These are phyloP conservation scores for Proteles cristata DNA, from an alignment of 2,113 vertebrate genomes.

Conservation along the genomic window DNA sequence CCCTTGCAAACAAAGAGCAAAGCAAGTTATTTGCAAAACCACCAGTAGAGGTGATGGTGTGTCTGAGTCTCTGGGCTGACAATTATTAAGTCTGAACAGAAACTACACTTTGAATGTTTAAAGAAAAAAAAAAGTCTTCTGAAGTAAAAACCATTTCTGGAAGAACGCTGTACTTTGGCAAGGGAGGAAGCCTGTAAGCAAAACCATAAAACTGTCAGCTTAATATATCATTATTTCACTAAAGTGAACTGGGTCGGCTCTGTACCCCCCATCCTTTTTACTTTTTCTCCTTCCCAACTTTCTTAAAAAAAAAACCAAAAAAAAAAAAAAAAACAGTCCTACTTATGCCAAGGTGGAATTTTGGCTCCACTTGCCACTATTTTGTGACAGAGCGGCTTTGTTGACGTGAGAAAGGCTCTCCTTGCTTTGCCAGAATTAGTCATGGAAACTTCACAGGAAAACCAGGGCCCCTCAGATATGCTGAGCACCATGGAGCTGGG, in stretches of 20 bases:
- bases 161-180: slow-evolving; percentile 69
- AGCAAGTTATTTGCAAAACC: slow-evolving; percentile 37
- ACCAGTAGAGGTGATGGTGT: background rate
- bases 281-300: slow-evolving; percentile 43
- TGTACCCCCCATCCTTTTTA: slow-evolving; percentile 16
- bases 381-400: slow-evolving; percentile 43
- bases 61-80: background rate
- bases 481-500: background rate
- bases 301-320: background rate
- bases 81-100: slow-evolving; percentile 10
- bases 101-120: slow-evolving; percentile 52
- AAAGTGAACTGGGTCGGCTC: slow-evolving; percentile 17
- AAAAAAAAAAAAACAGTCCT: background rate
- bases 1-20: slow-evolving; percentile 31
- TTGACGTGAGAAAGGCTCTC: slow-evolving; percentile 47
- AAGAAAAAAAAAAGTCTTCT: slow-evolving; percentile 22
- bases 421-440: slow-evolving; percentile 68
- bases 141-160: slow-evolving; percentile 58
- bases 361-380: slow-evolving; percentile 39
- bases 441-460: slow-evolving; percentile 69
- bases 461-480: background rate
- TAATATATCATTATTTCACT: slow-evolving; percentile 25
- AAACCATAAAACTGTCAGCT: slow-evolving; percentile 58
- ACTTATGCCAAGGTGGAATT: slow-evolving; percentile 60
- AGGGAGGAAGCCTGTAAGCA: background rate